A percentile compares a stretch with the other conserved stretches of the same genome.
Conservation (phyloP, 1,140 invertebrate genomes). For the Drosophila simulans region DNA sequence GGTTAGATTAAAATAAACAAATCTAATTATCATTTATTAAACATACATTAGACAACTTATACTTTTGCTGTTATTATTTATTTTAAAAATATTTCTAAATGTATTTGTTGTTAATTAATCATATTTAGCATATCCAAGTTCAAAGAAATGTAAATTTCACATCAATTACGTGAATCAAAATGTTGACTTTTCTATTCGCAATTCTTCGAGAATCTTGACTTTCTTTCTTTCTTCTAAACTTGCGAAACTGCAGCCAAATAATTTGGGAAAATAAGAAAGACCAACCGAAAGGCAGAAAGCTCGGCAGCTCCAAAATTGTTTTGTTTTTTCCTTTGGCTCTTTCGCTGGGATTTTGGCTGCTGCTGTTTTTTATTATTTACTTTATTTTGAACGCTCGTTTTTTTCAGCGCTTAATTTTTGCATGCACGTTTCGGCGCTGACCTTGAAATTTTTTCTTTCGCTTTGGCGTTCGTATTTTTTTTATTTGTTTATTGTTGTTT, state of each 20-base stretch:
- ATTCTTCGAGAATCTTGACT: slow-evolving; percentile 2
- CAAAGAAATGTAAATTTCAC: no score
- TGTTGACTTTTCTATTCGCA: not conserved
- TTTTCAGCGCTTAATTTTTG: slow-evolving; percentile 77
- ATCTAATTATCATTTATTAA: not conserved
- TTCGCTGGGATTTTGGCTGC: slow-evolving; percentile 48
- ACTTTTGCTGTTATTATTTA: not conserved
- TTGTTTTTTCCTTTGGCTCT: slow-evolving; percentile 64
- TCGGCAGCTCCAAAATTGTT: slow-evolving; percentile 33
- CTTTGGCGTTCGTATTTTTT: slow-evolving; percentile 57
- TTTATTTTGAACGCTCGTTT: slow-evolving; percentile 56
- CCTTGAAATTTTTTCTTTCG: slow-evolving; percentile 80
- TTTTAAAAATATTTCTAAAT: not conserved
- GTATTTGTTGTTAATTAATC: no score
- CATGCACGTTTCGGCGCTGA: slow-evolving; percentile 82
- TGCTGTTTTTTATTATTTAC: slow-evolving; percentile 50
- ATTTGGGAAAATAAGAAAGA: slow-evolving; percentile 24
- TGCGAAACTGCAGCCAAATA: slow-evolving; percentile 15
- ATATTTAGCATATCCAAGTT: no score
- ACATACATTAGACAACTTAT: no score
- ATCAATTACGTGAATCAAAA: not conserved
- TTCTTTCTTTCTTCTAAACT: not conserved
- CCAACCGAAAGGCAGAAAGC: slow-evolving; percentile 14
- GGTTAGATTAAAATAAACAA: not conserved
- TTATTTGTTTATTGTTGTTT: slow-evolving; percentile 17